phyloP scores from a whole-genome alignment of 2,888 invertebrate species.

The Epistrophella euchroma region DNA sequence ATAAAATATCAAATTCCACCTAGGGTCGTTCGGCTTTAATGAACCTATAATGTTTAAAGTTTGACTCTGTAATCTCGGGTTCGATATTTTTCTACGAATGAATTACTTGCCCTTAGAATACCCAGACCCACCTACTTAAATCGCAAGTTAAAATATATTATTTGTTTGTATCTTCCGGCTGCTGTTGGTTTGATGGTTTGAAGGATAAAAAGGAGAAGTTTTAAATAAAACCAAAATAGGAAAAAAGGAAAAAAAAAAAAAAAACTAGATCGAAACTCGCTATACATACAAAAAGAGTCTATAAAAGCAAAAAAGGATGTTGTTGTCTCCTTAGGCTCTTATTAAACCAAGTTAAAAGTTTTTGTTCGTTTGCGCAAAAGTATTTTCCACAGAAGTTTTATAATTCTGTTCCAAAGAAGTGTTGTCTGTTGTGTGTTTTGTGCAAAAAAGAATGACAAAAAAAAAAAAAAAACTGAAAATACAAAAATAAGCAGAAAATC shows the following conservation, averaged over 20 bases:
- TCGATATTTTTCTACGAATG: neutral
- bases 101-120: neutral
- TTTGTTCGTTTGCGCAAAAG: conserved; percentile 34
- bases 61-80: neutral
- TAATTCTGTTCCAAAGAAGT: conserved; percentile 24
- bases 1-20: neutral
- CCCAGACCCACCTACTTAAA: neutral
- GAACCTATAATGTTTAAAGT: too few relatives aligned
- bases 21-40: neutral
- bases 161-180: conserved; percentile 1
- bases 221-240: conserved; percentile 37
- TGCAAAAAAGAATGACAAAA: conserved; percentile 61
- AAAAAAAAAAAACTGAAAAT: conserved; percentile 67
- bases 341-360: conserved; percentile 45
- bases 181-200: conserved; percentile 2
- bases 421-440: too few relatives aligned
- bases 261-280: conserved; percentile 29
- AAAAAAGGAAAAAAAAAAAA: too few relatives aligned
- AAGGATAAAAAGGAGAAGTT: neutral
- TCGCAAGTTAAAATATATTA: conserved; percentile 9
- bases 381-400: conserved; percentile 37
- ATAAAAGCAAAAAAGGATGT: conserved; percentile 29
- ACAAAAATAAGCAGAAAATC: conserved; percentile 53
- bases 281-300: conserved; percentile 5
- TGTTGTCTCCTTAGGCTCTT: conserved; percentile 44